Conservation (phyloP, 2,888 invertebrate species). For the Dicycla oo region DNA sequence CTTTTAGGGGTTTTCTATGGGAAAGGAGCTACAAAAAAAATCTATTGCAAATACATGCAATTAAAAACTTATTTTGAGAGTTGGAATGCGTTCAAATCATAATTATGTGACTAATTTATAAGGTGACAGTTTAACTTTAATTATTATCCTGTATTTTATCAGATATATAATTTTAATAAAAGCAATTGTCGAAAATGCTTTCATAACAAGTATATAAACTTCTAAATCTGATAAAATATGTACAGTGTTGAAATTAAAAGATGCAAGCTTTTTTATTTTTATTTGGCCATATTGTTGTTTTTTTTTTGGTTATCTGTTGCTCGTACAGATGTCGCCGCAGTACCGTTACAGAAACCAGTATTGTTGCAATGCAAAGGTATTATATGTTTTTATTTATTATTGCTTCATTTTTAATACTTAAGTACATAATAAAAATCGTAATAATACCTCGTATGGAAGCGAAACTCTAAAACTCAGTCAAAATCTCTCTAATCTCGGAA, state of each 20-base stretch:
- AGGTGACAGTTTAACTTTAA: constrained; percentile 58
- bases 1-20: not conserved
- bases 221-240: constrained; percentile 15
- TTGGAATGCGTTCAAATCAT: constrained; percentile 52
- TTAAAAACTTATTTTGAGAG: not conserved
- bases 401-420: constrained; percentile 54
- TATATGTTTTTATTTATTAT: constrained; percentile 59
- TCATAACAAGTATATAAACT: not conserved
- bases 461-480: too few species aligned
- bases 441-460: not conserved
- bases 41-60: not conserved
- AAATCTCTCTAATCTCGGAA: too few species aligned
- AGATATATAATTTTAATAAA: not conserved
- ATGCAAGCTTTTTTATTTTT: constrained; percentile 66
- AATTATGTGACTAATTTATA: constrained; percentile 65
- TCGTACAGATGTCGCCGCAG: constrained; percentile 87
- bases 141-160: constrained; percentile 40
- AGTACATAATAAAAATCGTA: not conserved
- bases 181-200: not conserved
- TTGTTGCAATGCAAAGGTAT: constrained; percentile 89
- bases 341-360: constrained; percentile 87
- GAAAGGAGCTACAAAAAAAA: not conserved
- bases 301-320: constrained; percentile 70
- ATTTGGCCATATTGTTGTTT: constrained; percentile 69
- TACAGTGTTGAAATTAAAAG: constrained; percentile 37